A percentile compares a stretch with the other conserved stretches of the same genome.
phyloP scores from a whole-genome alignment of 2,797 vertebrate genomes.

The Simalia tracyae region DNA sequence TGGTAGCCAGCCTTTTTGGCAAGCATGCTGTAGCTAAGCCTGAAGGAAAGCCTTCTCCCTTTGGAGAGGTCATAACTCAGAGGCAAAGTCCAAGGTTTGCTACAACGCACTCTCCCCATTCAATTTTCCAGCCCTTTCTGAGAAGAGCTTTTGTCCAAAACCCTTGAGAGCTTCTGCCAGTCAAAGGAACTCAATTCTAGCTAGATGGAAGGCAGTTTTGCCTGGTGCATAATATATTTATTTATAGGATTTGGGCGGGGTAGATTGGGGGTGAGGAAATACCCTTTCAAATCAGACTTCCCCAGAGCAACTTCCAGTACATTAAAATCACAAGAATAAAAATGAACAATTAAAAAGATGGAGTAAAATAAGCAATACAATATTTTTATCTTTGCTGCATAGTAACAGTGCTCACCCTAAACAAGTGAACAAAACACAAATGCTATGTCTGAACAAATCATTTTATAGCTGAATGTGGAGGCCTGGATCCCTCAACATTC shows the following conservation, averaged over 20 bases:
- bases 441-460: background rate
- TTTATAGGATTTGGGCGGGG: background rate
- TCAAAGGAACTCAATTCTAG: background rate
- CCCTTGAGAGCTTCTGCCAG: background rate
- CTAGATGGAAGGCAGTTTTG: background rate
- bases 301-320: background rate
- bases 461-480: background rate
- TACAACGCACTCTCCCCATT: background rate
- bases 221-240: background rate
- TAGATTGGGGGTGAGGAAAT: background rate
- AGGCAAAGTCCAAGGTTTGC: background rate
- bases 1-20: background rate
- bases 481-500: background rate
- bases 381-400: background rate
- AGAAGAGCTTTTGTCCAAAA: background rate
- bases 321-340: background rate
- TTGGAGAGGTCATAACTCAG: background rate
- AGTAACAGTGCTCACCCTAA: background rate
- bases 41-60: background rate
- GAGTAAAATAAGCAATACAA: background rate
- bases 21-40: background rate
- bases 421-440: background rate
- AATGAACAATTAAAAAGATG: background rate
- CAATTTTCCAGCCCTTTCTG: background rate
- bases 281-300: background rate